phyloP scores from a whole-genome alignment of 2,113 vertebrate species.

The Pelvicachromis taeniatus region DNA sequence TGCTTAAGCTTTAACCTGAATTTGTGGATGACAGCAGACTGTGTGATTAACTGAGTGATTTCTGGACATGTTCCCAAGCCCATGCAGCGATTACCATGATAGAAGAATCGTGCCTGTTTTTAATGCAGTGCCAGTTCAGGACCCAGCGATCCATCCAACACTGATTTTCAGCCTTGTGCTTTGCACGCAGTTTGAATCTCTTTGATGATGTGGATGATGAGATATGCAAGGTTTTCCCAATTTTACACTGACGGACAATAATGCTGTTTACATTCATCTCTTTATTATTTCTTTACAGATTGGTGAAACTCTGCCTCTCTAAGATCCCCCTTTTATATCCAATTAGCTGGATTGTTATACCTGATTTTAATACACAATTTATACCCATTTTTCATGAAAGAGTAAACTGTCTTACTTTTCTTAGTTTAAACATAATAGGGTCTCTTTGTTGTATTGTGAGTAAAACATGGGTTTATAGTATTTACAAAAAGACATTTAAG shows the following conservation, averaged over 20 bases:
- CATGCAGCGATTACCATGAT: background rate
- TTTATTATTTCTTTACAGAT: background rate
- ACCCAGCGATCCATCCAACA: background rate
- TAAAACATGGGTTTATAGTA: background rate
- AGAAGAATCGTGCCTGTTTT: background rate
- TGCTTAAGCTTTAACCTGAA: background rate
- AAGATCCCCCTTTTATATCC: background rate
- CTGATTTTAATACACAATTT: background rate
- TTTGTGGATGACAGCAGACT: background rate
- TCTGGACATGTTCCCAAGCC: background rate
- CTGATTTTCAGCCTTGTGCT: background rate
- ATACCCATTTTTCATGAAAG: background rate
- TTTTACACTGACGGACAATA: background rate
- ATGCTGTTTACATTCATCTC: background rate
- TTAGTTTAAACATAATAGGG: background rate
- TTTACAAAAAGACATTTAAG: background rate
- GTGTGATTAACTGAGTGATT: background rate
- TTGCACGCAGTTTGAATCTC: background rate
- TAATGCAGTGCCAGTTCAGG: rapidly evolving
- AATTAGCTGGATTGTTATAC: background rate
- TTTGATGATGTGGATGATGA: background rate
- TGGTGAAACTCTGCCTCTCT: no score
- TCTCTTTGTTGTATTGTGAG: background rate
- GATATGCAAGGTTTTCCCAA: background rate
- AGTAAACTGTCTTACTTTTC: background rate